phyloP scores from a whole-genome alignment of 2,888 invertebrate genomes.

The Eupithecia tripunctaria region DNA sequence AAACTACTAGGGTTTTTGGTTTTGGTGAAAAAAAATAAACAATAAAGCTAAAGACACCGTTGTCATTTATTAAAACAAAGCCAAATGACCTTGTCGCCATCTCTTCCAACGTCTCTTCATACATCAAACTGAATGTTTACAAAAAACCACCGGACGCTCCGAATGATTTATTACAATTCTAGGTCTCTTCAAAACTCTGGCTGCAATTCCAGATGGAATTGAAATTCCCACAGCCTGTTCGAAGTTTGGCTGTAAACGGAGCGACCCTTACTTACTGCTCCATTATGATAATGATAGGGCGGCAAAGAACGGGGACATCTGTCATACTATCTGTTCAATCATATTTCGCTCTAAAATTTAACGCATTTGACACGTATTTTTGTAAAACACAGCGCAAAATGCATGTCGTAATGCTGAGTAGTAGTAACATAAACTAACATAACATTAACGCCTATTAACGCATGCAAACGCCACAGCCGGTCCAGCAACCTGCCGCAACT shows the following conservation, averaged over 20 bases:
- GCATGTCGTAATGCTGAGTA: too few species aligned
- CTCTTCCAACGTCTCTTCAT: constrained; percentile 18
- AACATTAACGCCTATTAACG: too few species aligned
- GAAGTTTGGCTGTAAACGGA: constrained; percentile 53
- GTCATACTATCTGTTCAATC: background rate
- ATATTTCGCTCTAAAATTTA: too few species aligned
- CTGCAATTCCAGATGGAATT: constrained; percentile 42
- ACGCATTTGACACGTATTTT: too few species aligned
- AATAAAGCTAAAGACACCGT: background rate
- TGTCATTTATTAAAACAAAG: background rate
- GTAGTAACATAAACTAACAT: too few species aligned
- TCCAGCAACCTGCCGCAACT: too few species aligned
- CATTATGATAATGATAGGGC: background rate
- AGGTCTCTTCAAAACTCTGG: constrained; percentile 24
- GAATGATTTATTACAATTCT: constrained; percentile 50
- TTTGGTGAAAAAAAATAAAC: background rate
- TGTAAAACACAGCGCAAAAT: too few species aligned
- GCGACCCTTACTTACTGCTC: background rate
- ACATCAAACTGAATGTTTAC: constrained; percentile 45
- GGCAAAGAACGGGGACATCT: background rate
- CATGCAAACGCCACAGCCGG: too few species aligned
- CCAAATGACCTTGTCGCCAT: background rate
- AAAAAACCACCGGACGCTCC: constrained; percentile 43
- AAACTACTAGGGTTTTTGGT: too few species aligned
- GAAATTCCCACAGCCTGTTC: constrained; percentile 49